Conservation (phyloP, 2,888 invertebrate species). For the Microctonus aethiopoides region DNA sequence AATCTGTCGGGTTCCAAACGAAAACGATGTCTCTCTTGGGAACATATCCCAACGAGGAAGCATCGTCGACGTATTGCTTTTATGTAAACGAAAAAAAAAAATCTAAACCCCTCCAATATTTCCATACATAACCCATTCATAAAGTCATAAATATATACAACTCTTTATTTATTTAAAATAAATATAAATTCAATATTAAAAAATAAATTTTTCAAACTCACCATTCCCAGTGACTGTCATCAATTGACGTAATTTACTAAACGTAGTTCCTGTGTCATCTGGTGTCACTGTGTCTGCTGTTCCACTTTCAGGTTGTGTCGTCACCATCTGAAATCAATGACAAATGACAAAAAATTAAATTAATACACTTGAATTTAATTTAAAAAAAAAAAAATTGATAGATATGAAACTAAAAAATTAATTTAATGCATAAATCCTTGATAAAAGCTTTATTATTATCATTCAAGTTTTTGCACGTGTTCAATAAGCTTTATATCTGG, state of each 20-base stretch:
- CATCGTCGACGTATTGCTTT: background rate
- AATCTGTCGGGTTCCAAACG: slow-evolving; percentile 29
- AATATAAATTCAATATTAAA: background rate
- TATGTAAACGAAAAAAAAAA: background rate
- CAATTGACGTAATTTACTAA: slow-evolving; percentile 83
- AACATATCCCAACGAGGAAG: background rate
- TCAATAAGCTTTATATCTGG: background rate
- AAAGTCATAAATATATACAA: no score
- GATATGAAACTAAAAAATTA: background rate
- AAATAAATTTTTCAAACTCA: slow-evolving; percentile 58
- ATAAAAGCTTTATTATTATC: background rate
- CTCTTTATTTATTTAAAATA: no score
- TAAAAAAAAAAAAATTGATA: background rate
- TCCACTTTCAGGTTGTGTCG: slow-evolving; percentile 75
- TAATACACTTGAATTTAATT: slow-evolving; percentile 1
- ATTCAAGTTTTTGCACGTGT: background rate
- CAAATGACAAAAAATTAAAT: background rate
- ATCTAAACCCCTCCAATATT: background rate
- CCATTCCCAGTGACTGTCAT: slow-evolving; percentile 88
- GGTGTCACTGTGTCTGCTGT: slow-evolving; percentile 72
- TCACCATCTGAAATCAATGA: slow-evolving; percentile 81
- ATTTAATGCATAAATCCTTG: background rate
- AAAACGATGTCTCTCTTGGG: slow-evolving; percentile 14
- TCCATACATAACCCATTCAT: background rate
- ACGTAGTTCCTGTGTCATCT: slow-evolving; percentile 76